Evolutionary conservation across 2,888 invertebrate species (phyloP).

Genomic region (Pollenia griseotomentosa): DNA sequence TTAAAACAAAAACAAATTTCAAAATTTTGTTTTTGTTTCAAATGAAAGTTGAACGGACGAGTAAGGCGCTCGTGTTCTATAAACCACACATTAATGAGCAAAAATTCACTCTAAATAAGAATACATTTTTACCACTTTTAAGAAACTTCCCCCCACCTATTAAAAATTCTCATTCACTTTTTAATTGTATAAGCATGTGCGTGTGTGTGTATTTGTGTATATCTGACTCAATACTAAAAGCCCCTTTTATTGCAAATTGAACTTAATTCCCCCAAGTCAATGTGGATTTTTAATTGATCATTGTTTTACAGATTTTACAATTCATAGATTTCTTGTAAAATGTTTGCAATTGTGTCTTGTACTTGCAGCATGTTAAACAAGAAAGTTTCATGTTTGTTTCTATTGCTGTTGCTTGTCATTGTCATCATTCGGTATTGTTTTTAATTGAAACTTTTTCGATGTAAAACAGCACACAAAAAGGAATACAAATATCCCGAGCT

Average conservation of each 20-base stretch:
- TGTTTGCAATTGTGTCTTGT: slow-evolving; percentile 17
- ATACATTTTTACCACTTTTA: too few relatives aligned
- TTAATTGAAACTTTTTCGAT: slow-evolving; percentile 37
- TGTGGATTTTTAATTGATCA: slow-evolving; percentile 28
- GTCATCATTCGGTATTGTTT: slow-evolving; percentile 28
- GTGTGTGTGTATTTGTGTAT: too few relatives aligned
- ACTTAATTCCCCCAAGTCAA: slow-evolving; percentile 1
- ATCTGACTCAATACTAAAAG: not conserved
- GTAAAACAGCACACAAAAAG: not conserved
- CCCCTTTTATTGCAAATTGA: slow-evolving; percentile 18
- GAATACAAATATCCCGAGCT: too few relatives aligned
- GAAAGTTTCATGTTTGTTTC: slow-evolving; percentile 19
- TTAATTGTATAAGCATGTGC: too few relatives aligned
- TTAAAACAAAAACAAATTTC: too few relatives aligned
- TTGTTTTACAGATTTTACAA: slow-evolving; percentile 29
- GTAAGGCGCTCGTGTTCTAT: too few relatives aligned
- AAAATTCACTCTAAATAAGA: too few relatives aligned
- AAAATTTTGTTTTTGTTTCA: too few relatives aligned
- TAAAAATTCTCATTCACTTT: too few relatives aligned
- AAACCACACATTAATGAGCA: too few relatives aligned
- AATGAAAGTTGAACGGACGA: too few relatives aligned
- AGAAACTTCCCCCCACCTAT: too few relatives aligned
- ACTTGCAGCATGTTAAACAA: slow-evolving; percentile 20
- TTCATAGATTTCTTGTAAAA: slow-evolving; percentile 31
- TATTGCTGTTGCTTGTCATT: slow-evolving; percentile 10